Evolutionary conservation across 2,797 vertebrate genomes (phyloP).

Genomic region (Ciconia nigra): DNA sequence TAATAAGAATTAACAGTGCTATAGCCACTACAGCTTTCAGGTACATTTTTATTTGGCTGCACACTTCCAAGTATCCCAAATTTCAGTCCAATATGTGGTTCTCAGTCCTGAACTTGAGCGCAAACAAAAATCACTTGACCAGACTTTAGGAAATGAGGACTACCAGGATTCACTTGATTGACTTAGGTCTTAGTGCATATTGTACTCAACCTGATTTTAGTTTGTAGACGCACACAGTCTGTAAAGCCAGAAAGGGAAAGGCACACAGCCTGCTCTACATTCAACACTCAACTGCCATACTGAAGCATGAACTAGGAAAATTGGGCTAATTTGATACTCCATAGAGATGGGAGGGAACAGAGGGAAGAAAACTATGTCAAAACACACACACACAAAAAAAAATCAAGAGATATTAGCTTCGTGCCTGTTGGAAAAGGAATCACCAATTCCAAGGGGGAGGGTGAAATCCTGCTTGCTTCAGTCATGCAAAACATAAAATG

Average conservation of each 20-base stretch:
- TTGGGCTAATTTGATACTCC: neutral
- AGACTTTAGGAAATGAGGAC: neutral
- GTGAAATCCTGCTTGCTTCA: neutral
- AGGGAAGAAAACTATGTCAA: neutral
- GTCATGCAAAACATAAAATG: neutral
- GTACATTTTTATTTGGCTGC: neutral
- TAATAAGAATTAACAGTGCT: neutral
- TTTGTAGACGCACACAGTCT: neutral
- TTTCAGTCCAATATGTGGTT: neutral
- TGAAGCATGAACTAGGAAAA: neutral
- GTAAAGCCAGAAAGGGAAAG: neutral
- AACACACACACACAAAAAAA: neutral
- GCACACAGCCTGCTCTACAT: neutral
- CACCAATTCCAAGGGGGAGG: neutral
- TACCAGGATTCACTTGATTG: neutral
- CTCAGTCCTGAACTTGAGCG: neutral
- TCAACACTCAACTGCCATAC: neutral
- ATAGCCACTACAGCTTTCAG: neutral
- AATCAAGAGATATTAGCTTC: neutral
- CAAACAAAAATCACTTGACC: neutral
- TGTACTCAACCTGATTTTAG: neutral
- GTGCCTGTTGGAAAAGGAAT: neutral
- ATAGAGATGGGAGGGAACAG: neutral
- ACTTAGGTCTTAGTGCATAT: neutral
- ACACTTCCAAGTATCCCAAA: neutral